Conservation (phyloP, 2,113 vertebrate species). For the Lophochroa leadbeateri region DNA sequence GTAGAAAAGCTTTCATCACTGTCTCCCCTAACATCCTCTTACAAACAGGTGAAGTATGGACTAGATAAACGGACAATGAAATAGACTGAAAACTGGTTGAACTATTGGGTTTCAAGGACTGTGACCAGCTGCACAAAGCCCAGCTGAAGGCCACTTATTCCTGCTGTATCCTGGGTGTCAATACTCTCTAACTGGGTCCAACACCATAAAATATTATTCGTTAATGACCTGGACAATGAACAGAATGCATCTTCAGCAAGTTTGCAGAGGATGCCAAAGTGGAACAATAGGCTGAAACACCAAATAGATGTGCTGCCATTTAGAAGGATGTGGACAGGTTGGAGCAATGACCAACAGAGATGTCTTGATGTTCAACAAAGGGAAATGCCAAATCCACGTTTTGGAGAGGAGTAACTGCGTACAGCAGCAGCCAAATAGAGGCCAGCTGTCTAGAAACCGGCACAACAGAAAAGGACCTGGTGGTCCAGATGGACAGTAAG, state of each 20-base stretch:
- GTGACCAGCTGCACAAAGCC: background rate
- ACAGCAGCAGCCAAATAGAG: background rate
- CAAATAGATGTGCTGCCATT: background rate
- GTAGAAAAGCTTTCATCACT: background rate
- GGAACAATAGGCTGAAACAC: background rate
- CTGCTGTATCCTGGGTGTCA: background rate
- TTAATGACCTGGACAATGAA: background rate
- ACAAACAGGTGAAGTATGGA: background rate
- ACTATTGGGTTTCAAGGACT: background rate
- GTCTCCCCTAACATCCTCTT: background rate
- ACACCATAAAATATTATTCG: rapidly evolving
- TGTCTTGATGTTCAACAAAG: background rate
- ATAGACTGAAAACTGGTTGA: background rate
- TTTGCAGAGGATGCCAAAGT: background rate
- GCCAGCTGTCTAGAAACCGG: background rate
- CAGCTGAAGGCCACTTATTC: background rate
- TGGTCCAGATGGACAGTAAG: background rate
- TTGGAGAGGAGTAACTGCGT: background rate
- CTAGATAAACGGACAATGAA: background rate
- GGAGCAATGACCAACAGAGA: background rate
- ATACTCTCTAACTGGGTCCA: background rate
- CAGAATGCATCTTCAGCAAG: background rate
- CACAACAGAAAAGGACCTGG: background rate
- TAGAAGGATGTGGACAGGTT: background rate
- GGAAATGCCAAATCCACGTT: background rate